These are phyloP conservation scores for Lepidocolaptes lacrymiger DNA, from an alignment of 2,797 vertebrate genomes.

Conservation along the genomic window DNA sequence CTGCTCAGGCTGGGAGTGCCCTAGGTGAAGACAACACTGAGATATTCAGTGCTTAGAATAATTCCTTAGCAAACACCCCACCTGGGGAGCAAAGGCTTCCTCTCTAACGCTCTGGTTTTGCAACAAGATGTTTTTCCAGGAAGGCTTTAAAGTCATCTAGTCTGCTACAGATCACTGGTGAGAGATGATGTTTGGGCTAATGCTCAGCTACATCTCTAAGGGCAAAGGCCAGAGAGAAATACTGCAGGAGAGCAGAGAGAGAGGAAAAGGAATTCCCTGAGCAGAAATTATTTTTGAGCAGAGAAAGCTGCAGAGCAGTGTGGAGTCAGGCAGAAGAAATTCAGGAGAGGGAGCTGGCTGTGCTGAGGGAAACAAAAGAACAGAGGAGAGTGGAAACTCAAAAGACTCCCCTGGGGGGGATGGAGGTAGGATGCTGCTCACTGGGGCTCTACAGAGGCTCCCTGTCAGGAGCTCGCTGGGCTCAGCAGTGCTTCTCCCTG, in stretches of 20 bases:
- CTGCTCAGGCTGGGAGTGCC: background rate
- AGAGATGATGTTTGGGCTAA: slow-evolving; percentile 24
- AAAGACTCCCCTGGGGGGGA: background rate
- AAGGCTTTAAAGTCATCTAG: background rate
- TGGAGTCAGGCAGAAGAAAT: slow-evolving; percentile 13
- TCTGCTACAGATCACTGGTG: background rate
- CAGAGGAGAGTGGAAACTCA: background rate
- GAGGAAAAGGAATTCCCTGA: slow-evolving; percentile 54
- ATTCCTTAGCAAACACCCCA: slow-evolving; percentile 28
- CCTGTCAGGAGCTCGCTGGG: background rate
- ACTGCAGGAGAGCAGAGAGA: background rate
- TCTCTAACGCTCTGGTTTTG: background rate
- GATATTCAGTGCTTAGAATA: background rate
- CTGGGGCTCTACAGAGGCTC: background rate
- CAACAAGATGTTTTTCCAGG: background rate
- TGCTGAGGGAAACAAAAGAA: background rate
- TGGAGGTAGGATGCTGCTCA: background rate
- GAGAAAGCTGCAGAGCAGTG: slow-evolving; percentile 14
- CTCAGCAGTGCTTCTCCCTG: slow-evolving; percentile 12
- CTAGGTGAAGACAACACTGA: background rate
- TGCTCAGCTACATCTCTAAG: slow-evolving; percentile 35
- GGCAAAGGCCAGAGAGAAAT: slow-evolving; percentile 50
- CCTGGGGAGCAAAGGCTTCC: slow-evolving; percentile 9
- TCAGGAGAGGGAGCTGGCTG: background rate
- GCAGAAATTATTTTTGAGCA: slow-evolving; percentile 55